A percentile compares a stretch with the other conserved stretches of the same genome.
Evolutionary conservation across 1,140 invertebrate species (phyloP).

Genomic region (Euura saliciscinereae): DNA sequence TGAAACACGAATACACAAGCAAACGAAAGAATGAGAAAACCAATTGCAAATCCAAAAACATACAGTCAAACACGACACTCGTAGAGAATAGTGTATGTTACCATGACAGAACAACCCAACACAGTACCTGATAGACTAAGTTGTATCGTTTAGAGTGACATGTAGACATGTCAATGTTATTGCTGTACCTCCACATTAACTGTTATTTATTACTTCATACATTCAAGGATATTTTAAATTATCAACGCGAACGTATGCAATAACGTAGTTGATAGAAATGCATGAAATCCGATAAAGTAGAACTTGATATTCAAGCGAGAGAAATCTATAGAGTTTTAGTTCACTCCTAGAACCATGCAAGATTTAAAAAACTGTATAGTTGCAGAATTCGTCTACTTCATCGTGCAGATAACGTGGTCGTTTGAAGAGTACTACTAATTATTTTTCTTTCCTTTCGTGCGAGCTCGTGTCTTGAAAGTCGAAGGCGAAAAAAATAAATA

Average conservation of each 20-base stretch:
- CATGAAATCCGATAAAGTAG: slow-evolving; percentile 25
- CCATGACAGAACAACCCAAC: slow-evolving; percentile 59
- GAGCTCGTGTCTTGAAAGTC: no score
- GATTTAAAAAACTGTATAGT: no score
- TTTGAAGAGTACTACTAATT: no score
- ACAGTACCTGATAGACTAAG: slow-evolving; percentile 62
- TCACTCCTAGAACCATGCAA: slow-evolving; percentile 20
- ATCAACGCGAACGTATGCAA: slow-evolving; percentile 1
- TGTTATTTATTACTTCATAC: slow-evolving; percentile 59
- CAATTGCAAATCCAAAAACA: background rate
- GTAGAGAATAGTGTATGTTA: slow-evolving; percentile 59
- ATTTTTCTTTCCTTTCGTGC: no score
- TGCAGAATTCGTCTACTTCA: no score
- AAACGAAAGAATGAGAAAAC: background rate
- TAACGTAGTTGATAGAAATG: background rate
- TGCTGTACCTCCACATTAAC: slow-evolving; percentile 53
- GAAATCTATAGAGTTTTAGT: slow-evolving; percentile 23
- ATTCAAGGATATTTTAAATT: slow-evolving; percentile 42
- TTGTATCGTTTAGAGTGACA: slow-evolving; percentile 58
- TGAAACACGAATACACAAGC: no score
- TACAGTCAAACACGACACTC: slow-evolving; percentile 36
- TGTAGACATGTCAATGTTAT: slow-evolving; percentile 58
- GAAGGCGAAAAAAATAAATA: background rate
- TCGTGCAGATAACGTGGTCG: no score
- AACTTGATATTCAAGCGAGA: slow-evolving; percentile 27